Percentiles rank a stretch among this genome's conserved stretches.
Evolutionary conservation across 2,113 vertebrate species (phyloP).

Genomic region (Athene cunicularia): DNA sequence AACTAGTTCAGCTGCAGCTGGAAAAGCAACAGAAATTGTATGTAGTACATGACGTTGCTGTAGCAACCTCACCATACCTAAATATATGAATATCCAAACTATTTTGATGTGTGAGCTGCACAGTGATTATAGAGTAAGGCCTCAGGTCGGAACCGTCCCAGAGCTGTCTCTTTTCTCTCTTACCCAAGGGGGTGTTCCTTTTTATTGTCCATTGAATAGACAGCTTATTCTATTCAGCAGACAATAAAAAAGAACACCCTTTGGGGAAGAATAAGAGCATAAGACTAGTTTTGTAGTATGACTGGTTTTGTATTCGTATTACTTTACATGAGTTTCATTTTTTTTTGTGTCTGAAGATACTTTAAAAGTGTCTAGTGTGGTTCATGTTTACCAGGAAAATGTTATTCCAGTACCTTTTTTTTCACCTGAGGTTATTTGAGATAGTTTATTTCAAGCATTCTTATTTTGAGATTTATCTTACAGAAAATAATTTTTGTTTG

Average conservation of each 20-base stretch:
- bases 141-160: not conserved
- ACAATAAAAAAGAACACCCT: not conserved
- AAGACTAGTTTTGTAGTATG: not conserved
- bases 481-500: not conserved
- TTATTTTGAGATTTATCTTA: not conserved
- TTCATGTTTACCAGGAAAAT: not conserved
- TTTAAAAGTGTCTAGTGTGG: not conserved
- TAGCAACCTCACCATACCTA: slow-evolving; percentile 2
- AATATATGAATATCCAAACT: not conserved
- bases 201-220: not conserved
- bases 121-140: not conserved
- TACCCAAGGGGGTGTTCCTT: not conserved
- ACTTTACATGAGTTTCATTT: not conserved
- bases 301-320: not conserved
- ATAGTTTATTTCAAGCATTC: not conserved
- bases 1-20: not conserved
- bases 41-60: not conserved
- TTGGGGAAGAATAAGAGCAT: not conserved
- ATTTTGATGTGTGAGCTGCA: not conserved
- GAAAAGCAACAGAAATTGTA: not conserved
- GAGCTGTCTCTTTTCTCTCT: not conserved
- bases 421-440: not conserved
- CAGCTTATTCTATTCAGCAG: not conserved
- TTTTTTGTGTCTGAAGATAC: not conserved
- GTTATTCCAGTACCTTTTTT: not conserved